These are phyloP conservation scores for Listronotus bonariensis DNA, from an alignment of 1,140 invertebrate species.

Conservation along the genomic window DNA sequence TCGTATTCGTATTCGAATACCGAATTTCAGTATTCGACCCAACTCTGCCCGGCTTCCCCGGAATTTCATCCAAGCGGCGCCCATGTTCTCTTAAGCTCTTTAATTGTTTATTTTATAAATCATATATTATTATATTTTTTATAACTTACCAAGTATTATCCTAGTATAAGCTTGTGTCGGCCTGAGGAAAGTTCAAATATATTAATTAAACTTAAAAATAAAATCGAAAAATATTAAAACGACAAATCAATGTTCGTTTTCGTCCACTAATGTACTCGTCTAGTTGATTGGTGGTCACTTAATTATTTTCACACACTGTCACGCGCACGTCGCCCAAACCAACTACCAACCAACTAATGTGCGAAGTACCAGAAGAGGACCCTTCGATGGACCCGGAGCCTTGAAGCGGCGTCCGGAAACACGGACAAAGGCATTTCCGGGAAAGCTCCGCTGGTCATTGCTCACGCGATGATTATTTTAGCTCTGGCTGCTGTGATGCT, in stretches of 20 bases:
- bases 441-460: constrained; percentile 29
- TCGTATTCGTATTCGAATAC: no score
- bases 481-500: constrained; percentile 18
- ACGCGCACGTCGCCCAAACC: not conserved
- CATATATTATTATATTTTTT: no score
- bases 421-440: constrained; percentile 35
- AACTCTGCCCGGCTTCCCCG: no score
- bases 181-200: not conserved
- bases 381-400: constrained; percentile 20
- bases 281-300: constrained; percentile 7
- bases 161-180: constrained; percentile 3
- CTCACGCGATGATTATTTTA: constrained; percentile 22
- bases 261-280: no score
- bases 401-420: constrained; percentile 26
- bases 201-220: no score
- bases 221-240: no score
- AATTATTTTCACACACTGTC: constrained; percentile 1
- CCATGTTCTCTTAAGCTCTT: no score
- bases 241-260: not conserved
- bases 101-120: no score
- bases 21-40: no score
- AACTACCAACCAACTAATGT: not conserved
- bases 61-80: no score
- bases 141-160: constrained; percentile 31
- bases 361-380: constrained; percentile 10